Percentiles rank a stretch among this genome's conserved stretches.
phyloP scores from a whole-genome alignment of 2,797 vertebrate species.

The Nothura maculosa region DNA sequence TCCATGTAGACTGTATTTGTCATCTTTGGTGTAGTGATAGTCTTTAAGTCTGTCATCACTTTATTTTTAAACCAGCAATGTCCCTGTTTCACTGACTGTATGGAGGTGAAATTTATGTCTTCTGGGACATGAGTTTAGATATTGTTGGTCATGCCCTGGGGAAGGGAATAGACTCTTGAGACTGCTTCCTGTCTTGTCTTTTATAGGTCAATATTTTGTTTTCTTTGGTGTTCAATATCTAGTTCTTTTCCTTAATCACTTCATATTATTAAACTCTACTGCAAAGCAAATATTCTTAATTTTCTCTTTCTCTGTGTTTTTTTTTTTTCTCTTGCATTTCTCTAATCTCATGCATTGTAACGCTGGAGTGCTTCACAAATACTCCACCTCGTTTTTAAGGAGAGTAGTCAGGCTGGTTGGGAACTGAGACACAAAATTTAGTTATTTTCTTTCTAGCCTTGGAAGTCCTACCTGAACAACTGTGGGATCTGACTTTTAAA shows the following conservation, averaged over 20 bases:
- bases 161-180: neutral
- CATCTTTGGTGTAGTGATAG: neutral
- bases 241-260: neutral
- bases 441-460: neutral
- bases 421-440: neutral
- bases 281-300: neutral
- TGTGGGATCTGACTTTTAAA: neutral
- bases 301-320: neutral
- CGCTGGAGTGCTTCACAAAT: neutral
- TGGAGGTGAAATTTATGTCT: neutral
- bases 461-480: neutral
- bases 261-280: neutral
- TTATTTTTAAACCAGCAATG: neutral
- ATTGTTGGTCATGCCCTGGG: neutral
- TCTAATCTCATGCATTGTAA: neutral
- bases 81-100: neutral
- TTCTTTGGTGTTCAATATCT: neutral
- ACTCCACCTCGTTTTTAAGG: neutral
- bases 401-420: neutral
- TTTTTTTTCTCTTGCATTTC: too few relatives aligned
- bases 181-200: neutral
- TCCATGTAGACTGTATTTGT: neutral
- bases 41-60: neutral
- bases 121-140: neutral
- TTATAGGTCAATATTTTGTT: neutral